A percentile compares a stretch with the other conserved stretches of the same genome.
These are phyloP conservation scores for Lordiphosa fenestrarum DNA, from an alignment of 2,888 invertebrate species.

Conservation along the genomic window DNA sequence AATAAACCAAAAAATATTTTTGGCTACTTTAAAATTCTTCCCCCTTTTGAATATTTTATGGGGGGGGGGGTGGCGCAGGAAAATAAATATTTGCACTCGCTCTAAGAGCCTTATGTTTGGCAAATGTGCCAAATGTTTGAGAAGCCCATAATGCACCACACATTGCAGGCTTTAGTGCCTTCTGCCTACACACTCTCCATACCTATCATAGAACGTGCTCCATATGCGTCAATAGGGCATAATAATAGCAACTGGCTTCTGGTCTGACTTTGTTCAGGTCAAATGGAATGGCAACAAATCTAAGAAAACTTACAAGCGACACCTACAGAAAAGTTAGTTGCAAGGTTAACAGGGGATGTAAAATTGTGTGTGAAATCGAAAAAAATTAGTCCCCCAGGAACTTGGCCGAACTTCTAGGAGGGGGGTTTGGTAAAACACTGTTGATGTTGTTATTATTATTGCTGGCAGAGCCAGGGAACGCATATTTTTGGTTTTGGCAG, in stretches of 20 bases:
- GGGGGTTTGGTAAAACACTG: conserved; percentile 6
- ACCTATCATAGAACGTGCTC: conserved; percentile 71
- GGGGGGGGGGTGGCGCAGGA: too few relatives aligned
- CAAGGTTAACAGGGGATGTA: conserved; percentile 12
- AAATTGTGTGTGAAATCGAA: conserved; percentile 67
- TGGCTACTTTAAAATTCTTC: too few relatives aligned
- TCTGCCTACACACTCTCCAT: conserved; percentile 23
- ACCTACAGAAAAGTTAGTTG: conserved; percentile 36
- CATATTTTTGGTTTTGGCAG: conserved; percentile 22
- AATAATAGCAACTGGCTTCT: conserved; percentile 39
- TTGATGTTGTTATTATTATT: conserved; percentile 16
- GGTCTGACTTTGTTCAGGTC: conserved; percentile 3
- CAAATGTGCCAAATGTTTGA: conserved; percentile 1
- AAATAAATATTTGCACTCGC: background rate
- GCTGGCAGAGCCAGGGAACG: conserved; percentile 12
- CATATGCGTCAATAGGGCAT: conserved; percentile 69
- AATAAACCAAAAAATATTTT: too few relatives aligned
- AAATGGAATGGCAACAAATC: conserved; percentile 33
- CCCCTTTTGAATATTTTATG: too few relatives aligned
- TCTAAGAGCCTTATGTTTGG: conserved; percentile 1
- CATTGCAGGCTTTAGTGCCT: conserved; percentile 4
- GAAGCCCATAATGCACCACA: background rate
- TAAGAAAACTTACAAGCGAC: conserved; percentile 55
- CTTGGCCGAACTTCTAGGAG: conserved; percentile 21
- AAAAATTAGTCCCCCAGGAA: conserved; percentile 67